Evolutionary conservation across 2,888 invertebrate genomes (phyloP), one percentile per base, ranked within the genome.

Genomic region (Myopa testacea): DNA sequence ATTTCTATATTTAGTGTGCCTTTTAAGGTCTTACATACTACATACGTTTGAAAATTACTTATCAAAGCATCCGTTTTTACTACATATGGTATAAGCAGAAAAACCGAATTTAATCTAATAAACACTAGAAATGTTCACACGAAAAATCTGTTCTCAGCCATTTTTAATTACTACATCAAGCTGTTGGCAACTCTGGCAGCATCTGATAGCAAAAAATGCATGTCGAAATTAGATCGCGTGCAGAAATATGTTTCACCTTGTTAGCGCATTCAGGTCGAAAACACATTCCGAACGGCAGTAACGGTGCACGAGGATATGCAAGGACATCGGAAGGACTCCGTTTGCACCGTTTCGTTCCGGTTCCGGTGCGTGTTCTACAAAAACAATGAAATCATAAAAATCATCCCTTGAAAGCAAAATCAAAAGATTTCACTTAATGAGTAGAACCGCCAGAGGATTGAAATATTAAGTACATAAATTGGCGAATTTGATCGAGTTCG

Each of bases 231-330:
- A 75, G 80, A 85, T 82, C 84, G 82, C 83, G 82, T 84, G 82
- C 84, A 82, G 84, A 83, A 88, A 88, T 88, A 88, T 88, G 89
- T 86, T 85, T 87, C 85, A 86, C 86, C 85, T 87, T 86, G 86
- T 89, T 87, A 86, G 86, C 81, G 83, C 85, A 84, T 79, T 84
- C 82, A 83, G 82, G 85, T 82, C 83, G 84, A 82, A 82, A 76
- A 78, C 86, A 85, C 84, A 84, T 86, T 86, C 85, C 83, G 75
- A 34, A 8, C 26, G 58, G 4, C 38, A 19, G 63, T 14, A 38
- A 16, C 16, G 52, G 12, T 58, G 40, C 45, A 50, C 74, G 38
- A 62, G 26, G 26, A 45, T 45, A 45, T 10, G 10, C 0, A 45
- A 45, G 10, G 26, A 16, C 62, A 26, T 52, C 37, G 26, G 26